Base-by-base conservation (phyloP, 2,797 vertebrate genomes). In the Poecile montanus region DNA sequence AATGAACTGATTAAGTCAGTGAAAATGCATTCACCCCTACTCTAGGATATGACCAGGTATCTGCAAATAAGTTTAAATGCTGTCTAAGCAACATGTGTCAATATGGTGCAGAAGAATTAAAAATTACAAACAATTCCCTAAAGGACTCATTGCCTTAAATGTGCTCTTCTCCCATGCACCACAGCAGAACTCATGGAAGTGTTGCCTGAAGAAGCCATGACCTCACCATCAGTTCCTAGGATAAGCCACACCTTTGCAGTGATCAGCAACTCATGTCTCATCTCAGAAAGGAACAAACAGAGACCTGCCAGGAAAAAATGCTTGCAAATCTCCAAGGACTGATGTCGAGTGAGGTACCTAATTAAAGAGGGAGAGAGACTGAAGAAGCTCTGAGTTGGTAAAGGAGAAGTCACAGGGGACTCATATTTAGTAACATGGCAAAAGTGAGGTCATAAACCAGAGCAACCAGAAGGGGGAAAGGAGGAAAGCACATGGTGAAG, bases 401-500 rank as follows among this genome's bases (percentile, higher is more conserved):
- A 89, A 83, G 81, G 50, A 95, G 67, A 91, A 94, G 77, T 91
- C 94, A 94, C 85, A 82, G 68, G 67, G 75, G 83, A 94, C 73
- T 87, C 67, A 13, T 77, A 94, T 87, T 95, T 93, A 95, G 91
- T 76, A 94, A 85, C 80, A 66, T 2, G 15, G 88, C 61, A 95
- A 56, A 94, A 95, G 85, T 91, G 88, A 95, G 91, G 68, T 93
- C 83, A 96, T 77, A 94, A 94, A 85, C 67, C 54, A 48, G 79
- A 91, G 68, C 77, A 91, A 94, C 89, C 81, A 38, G 91, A 91
- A 54, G 67, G 17, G 23, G 48, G 68, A 81, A 93, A 79, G 74
- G 50, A 95, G 91, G 92, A 96, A 92, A 91, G 85, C 90, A 94
- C 89, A 93, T 67, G 85, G 93, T 57, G 67, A 88, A 79, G 83